These are phyloP conservation scores for Thomomys bottae DNA, from an alignment of 2,113 vertebrate species.

Conservation along the genomic window DNA sequence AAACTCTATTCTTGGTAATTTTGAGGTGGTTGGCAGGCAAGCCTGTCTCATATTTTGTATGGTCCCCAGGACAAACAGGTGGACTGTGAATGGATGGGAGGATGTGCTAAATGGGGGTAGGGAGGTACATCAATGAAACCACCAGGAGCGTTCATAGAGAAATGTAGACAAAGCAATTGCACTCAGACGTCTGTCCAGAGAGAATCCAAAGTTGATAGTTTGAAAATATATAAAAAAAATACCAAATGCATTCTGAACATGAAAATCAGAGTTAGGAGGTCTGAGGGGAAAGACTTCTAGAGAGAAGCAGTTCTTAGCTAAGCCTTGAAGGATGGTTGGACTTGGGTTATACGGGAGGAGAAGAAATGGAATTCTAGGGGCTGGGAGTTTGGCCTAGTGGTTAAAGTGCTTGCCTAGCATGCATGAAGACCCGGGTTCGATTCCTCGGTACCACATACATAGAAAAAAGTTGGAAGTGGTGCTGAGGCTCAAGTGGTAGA, in stretches of 20 bases:
- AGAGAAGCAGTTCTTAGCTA: background rate
- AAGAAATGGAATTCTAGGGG: background rate
- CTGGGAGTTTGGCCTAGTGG: no score
- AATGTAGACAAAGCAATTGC: background rate
- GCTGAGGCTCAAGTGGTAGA: no score
- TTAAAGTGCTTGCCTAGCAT: no score
- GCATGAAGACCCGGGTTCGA: no score
- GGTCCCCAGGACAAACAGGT: background rate
- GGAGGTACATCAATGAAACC: background rate
- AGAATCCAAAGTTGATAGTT: background rate
- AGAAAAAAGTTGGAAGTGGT: no score
- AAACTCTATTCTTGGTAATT: slow-evolving; percentile 38
- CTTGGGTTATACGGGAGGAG: background rate
- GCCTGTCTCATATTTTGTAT: background rate
- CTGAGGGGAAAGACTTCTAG: background rate
- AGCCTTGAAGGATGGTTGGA: background rate
- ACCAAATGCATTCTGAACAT: background rate
- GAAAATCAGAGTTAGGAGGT: background rate
- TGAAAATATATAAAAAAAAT: slow-evolving; percentile 9
- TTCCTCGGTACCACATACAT: no score
- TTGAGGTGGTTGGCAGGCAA: slow-evolving; percentile 13
- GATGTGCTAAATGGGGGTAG: background rate
- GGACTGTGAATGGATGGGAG: background rate
- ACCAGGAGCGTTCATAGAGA: background rate
- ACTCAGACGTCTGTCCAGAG: background rate